Conservation (phyloP, 2,797 vertebrate species). For the Rhinichthys osculus region DNA sequence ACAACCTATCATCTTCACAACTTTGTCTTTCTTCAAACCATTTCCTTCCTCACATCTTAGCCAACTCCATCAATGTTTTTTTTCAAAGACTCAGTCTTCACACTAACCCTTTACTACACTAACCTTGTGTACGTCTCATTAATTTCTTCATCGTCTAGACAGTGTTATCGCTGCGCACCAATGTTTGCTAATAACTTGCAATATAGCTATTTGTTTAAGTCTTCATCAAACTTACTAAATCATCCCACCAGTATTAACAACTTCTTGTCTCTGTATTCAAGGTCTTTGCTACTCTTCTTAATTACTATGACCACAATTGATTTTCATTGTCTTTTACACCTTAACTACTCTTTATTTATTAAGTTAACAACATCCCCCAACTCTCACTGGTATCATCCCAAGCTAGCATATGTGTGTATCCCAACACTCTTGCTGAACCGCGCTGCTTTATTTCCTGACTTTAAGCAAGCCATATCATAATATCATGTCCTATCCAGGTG, state of each 20-base stretch:
- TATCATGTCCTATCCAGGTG: not conserved
- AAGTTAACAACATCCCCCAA: not conserved
- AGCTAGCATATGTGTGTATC: not conserved
- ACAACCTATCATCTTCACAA: not conserved
- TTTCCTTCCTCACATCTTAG: not conserved
- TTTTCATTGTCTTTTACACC: not conserved
- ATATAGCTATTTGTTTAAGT: slow-evolving; percentile 8
- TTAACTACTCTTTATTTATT: not conserved
- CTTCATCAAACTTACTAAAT: slow-evolving; percentile 12
- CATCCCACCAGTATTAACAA: slow-evolving; percentile 1
- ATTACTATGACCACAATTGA: not conserved
- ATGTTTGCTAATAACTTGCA: slow-evolving; percentile 15
- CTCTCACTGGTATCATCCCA: not conserved
- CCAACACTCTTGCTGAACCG: not conserved
- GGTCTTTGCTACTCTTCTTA: slow-evolving; percentile 25
- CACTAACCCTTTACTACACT: not conserved
- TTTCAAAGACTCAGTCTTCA: not conserved
- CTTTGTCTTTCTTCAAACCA: not conserved
- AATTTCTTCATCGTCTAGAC: not conserved
- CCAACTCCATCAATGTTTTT: not conserved
- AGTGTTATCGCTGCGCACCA: slow-evolving; percentile 23
- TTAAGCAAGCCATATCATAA: not conserved
- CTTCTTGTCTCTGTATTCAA: not conserved
- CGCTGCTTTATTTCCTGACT: slow-evolving; percentile 10
- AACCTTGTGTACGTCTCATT: not conserved